phyloP scores from a whole-genome alignment of 2,888 invertebrate genomes.

The Caenorhabditis zanzibari region DNA sequence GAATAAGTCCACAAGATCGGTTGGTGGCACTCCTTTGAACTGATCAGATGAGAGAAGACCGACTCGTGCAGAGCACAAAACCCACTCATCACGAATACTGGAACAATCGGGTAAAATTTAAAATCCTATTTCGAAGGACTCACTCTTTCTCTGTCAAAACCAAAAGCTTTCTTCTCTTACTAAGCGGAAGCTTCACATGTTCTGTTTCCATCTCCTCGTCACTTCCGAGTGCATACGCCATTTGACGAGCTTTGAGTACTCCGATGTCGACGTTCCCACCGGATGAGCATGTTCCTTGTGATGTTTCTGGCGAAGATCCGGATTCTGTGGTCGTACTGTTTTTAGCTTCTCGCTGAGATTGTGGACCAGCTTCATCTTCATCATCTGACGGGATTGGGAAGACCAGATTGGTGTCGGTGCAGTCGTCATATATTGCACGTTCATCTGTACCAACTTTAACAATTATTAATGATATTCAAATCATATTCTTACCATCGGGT shows the following conservation, averaged over 20 bases:
- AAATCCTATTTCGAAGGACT: neutral
- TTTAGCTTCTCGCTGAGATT: neutral
- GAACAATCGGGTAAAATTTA: neutral
- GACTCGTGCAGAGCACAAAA: slow-evolving; percentile 54
- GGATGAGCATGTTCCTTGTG: slow-evolving; percentile 5
- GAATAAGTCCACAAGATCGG: slow-evolving; percentile 68
- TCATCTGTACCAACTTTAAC: slow-evolving; percentile 20
- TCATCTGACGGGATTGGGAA: slow-evolving; percentile 50
- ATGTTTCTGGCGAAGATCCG: neutral
- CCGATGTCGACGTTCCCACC: slow-evolving; percentile 12
- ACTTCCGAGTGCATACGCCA: slow-evolving; percentile 31
- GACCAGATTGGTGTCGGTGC: slow-evolving; percentile 52
- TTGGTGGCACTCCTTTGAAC: slow-evolving; percentile 73
- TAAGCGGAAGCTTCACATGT: neutral
- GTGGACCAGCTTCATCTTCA: slow-evolving; percentile 16
- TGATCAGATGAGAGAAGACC: slow-evolving; percentile 31
- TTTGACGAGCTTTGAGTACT: slow-evolving; percentile 22
- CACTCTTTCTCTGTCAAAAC: slow-evolving; percentile 60
- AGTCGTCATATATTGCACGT: slow-evolving; percentile 46
- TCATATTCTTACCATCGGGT: slow-evolving; percentile 33
- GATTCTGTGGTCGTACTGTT: neutral
- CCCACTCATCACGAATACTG: slow-evolving; percentile 60
- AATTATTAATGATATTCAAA: neutral
- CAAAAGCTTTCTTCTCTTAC: slow-evolving; percentile 44
- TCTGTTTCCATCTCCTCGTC: slow-evolving; percentile 22